Evolutionary conservation across 2,113 vertebrate genomes (phyloP).

Genomic region (Dipodomys ordii): DNA sequence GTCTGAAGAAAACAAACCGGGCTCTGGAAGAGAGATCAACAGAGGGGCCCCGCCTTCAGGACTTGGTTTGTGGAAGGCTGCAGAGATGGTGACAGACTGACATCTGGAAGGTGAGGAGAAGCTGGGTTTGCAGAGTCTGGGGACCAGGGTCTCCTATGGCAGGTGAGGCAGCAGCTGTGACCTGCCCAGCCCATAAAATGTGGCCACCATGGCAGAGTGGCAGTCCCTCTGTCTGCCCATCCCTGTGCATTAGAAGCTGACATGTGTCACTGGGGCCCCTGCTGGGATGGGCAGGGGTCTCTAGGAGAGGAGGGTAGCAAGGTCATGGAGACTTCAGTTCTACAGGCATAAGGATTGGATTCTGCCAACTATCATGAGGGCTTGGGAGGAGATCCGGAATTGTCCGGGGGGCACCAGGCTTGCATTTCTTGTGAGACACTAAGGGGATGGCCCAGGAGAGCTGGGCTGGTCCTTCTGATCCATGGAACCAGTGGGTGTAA

Average conservation of each 20-base stretch:
- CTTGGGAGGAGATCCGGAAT: not conserved
- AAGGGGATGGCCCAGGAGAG: not conserved
- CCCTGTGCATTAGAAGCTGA: too few relatives aligned
- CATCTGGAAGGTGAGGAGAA: not conserved
- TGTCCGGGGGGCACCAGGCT: too few relatives aligned
- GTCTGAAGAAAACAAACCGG: not conserved
- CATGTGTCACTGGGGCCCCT: fast-evolving
- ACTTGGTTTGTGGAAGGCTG: not conserved
- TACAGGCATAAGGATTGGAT: not conserved
- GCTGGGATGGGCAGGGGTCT: not conserved
- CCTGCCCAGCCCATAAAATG: fast-evolving
- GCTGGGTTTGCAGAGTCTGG: too few relatives aligned
- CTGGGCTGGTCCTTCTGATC: too few relatives aligned
- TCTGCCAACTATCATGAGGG: not conserved
- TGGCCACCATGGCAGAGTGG: not conserved
- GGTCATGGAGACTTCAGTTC: not conserved
- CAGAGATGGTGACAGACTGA: not conserved
- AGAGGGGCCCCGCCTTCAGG: not conserved
- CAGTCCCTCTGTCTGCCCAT: too few relatives aligned
- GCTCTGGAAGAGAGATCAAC: not conserved
- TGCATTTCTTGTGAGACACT: not conserved
- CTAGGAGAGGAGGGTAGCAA: not conserved
- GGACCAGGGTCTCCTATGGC: not conserved
- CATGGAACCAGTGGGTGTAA: not conserved
- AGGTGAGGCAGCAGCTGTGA: not conserved